Percentiles rank a stretch among this genome's conserved stretches.
phyloP scores from a whole-genome alignment of 2,888 invertebrate species.

The Melanophora roralis region DNA sequence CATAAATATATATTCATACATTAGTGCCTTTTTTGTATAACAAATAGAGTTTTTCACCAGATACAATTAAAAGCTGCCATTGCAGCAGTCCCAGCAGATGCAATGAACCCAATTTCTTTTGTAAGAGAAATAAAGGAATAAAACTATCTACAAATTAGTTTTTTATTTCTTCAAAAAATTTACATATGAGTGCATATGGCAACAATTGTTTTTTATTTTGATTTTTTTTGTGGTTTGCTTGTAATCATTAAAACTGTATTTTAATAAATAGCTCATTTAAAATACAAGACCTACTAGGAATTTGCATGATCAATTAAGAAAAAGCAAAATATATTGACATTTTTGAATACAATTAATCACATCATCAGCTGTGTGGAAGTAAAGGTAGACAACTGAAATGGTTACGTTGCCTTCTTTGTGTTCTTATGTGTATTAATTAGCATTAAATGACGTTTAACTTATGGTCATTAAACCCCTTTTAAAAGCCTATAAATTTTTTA shows the following conservation, averaged over 20 bases:
- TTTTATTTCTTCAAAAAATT: conserved; percentile 25
- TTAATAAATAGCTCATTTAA: conserved; percentile 40
- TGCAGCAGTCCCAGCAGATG: conserved; percentile 11
- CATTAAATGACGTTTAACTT: conserved; percentile 6
- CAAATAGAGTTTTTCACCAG: neutral
- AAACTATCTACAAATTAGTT: conserved; percentile 1
- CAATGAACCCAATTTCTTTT: conserved; percentile 32
- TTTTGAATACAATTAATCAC: neutral
- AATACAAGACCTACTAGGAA: conserved; percentile 46
- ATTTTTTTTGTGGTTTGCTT: conserved; percentile 5
- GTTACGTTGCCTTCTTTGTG: conserved; percentile 5
- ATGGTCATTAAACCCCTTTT: conserved; percentile 14
- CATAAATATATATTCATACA: no score
- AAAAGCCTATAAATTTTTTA: neutral
- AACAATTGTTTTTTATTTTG: conserved; percentile 25
- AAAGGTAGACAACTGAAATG: neutral
- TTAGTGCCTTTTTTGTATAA: no score
- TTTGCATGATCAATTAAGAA: conserved; percentile 53
- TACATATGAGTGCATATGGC: conserved; percentile 35
- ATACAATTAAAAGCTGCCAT: neutral
- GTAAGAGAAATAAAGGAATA: neutral
- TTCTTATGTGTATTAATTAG: neutral
- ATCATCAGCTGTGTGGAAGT: conserved; percentile 6
- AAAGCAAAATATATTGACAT: conserved; percentile 23
- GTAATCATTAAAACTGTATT: neutral